Evolutionary conservation across 2,797 vertebrate genomes (phyloP).

Genomic region (Salmo trutta): DNA sequence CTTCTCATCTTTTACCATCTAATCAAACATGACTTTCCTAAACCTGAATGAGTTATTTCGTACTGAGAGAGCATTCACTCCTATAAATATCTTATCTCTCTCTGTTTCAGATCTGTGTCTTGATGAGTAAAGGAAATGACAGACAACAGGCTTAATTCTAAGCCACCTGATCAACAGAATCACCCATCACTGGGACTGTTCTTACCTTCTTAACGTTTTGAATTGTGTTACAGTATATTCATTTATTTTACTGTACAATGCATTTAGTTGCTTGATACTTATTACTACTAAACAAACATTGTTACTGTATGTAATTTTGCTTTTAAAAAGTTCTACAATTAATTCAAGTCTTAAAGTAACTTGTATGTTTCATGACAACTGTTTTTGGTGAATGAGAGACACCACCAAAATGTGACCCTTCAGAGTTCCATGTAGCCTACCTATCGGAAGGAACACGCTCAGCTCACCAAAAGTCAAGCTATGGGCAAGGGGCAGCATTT

Average conservation of each 20-base stretch:
- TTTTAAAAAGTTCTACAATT: background rate
- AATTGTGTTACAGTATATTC: background rate
- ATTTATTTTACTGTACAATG: too few species aligned
- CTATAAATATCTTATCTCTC: background rate
- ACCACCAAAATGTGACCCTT: too few species aligned
- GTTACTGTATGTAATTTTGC: background rate
- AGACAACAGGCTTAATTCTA: background rate
- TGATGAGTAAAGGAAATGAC: constrained; percentile 31
- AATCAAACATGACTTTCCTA: background rate
- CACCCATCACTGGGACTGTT: background rate
- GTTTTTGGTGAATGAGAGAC: background rate
- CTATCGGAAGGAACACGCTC: too few species aligned
- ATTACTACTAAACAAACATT: too few species aligned
- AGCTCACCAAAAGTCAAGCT: too few species aligned
- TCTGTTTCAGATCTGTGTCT: constrained; percentile 63
- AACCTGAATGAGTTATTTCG: background rate
- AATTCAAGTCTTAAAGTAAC: too few species aligned
- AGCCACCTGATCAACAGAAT: background rate
- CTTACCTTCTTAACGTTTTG: too few species aligned
- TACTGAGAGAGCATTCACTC: background rate
- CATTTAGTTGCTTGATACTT: too few species aligned
- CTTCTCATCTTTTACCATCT: background rate
- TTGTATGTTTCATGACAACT: background rate
- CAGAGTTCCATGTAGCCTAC: too few species aligned
- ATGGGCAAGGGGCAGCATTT: too few species aligned